Evolutionary conservation across 2,113 vertebrate genomes (phyloP).

Genomic region (Vireo altiloquus): DNA sequence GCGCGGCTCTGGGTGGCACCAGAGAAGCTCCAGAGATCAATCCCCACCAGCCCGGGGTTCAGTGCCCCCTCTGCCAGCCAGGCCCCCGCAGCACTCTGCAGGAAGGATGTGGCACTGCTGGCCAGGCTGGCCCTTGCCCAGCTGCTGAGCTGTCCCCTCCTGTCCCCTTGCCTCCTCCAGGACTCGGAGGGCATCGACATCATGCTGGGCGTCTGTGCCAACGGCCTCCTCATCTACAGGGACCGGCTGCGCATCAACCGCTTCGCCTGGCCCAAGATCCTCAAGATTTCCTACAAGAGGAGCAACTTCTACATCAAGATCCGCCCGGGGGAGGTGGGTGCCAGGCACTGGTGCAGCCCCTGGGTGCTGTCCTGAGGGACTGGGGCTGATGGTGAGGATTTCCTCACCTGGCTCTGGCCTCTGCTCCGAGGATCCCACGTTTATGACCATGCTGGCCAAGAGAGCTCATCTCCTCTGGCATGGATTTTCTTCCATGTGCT

Average conservation of each 20-base stretch:
- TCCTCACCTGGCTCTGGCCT: not conserved
- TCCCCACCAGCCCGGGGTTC: not conserved
- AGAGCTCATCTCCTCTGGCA: not conserved
- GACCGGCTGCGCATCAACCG: slow-evolving; percentile 97
- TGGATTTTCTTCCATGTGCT: not conserved
- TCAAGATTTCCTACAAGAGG: slow-evolving; percentile 99
- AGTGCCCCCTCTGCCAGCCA: not conserved
- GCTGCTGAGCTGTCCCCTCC: not conserved
- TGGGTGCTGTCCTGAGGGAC: not conserved
- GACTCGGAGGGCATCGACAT: slow-evolving; percentile 98
- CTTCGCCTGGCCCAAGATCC: slow-evolving; percentile 99
- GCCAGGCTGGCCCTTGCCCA: not conserved
- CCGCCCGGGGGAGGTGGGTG: slow-evolving; percentile 91
- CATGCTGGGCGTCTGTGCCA: slow-evolving; percentile 97
- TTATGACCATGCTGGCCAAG: not conserved
- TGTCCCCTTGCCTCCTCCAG: slow-evolving; percentile 63
- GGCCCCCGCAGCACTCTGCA: rapidly evolving
- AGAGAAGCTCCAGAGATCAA: not conserved
- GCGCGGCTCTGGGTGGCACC: not conserved
- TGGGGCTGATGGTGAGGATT: not conserved
- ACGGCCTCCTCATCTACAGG: slow-evolving; percentile 94
- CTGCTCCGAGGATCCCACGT: not conserved
- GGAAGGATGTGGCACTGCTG: not conserved
- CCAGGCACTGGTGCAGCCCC: rapidly evolving
- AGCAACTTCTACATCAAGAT: slow-evolving; percentile 99